phyloP scores from a whole-genome alignment of 2,797 vertebrate species.

The Cyclopterus lumpus region DNA sequence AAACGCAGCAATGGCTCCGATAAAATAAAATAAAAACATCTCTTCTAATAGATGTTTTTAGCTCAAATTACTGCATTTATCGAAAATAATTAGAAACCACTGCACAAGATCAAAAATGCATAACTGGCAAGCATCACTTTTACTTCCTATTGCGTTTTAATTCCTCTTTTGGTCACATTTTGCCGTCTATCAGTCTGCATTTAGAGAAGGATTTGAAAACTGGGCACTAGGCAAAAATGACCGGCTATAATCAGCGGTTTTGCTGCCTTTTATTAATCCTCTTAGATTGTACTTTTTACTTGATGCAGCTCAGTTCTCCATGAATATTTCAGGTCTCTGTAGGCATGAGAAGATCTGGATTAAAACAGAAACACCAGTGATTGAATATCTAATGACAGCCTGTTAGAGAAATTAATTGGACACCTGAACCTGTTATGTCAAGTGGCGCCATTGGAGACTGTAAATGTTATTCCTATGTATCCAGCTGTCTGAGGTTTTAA shows the following conservation, averaged over 20 bases:
- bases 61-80: not conserved
- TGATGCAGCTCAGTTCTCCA: not conserved
- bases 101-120: not conserved
- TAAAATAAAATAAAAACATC: not conserved
- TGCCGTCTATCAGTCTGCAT: not conserved
- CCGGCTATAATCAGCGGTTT: not conserved
- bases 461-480: not conserved
- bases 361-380: not conserved
- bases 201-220: not conserved
- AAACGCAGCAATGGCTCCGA: not conserved
- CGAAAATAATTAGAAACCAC: not conserved
- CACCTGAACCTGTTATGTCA: not conserved
- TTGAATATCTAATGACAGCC: slow-evolving; percentile 4
- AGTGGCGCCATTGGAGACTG: not conserved
- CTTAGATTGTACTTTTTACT: not conserved
- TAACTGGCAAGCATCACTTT: not conserved
- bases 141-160: slow-evolving; percentile 1
- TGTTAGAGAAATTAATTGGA: not conserved
- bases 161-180: slow-evolving; percentile 10
- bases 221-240: not conserved
- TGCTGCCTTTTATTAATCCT: not conserved
- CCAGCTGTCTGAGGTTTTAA: not conserved
- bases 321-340: slow-evolving; percentile 12
- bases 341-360: slow-evolving; percentile 9
- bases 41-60: not conserved